Evolutionary conservation across 2,888 invertebrate species (phyloP), one percentile per base, ranked within the genome.

Genomic region (Hipparchia sbordonii): DNA sequence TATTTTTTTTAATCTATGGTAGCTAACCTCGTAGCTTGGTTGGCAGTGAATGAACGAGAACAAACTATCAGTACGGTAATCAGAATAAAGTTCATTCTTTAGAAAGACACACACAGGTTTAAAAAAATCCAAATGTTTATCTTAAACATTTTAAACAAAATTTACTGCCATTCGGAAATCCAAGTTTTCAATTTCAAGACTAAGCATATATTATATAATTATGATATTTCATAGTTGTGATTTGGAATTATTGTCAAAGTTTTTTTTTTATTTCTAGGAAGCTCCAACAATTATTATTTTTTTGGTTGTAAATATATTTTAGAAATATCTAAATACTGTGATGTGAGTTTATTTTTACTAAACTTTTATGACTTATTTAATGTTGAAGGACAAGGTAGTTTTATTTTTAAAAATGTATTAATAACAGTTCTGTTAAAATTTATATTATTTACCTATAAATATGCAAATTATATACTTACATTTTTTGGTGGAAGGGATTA

Each of bases 241-340:
- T 74, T 79, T 77, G 74, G 77, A 71, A 74, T 74, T 77, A 77
- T 77, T 77, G 77, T 77, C 77, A 74, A 68, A 74, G 56, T 72
- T 72, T 72, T 62, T 46, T 23, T 62, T 56, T 57, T n/a, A 67
- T 45, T 62, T 67, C 67, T 75, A 77, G 75, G 76, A 77, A 77
- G 77, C 77, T 77, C 77, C 54, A 71, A 70, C 61, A 66, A 67
- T 59, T 67, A 56, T 67, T 46, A 59, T 10, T 33, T 39, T 39
- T 52, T 70, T 63, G 10, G 63, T 46, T 68, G 57, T 59, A 68
- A 60, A 68, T 68, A 48, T 69, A 67, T 23, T 65, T 65, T 52
- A 65, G 56, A 59, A 59, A 67, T 7, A 33, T 39, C n/a, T 54
- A 57, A 60, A 12, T 60, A 60, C 39, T 60, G 33, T 23, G 8